Conservation (phyloP, 2,113 vertebrate genomes). For the Peromyscus polionotus region DNA sequence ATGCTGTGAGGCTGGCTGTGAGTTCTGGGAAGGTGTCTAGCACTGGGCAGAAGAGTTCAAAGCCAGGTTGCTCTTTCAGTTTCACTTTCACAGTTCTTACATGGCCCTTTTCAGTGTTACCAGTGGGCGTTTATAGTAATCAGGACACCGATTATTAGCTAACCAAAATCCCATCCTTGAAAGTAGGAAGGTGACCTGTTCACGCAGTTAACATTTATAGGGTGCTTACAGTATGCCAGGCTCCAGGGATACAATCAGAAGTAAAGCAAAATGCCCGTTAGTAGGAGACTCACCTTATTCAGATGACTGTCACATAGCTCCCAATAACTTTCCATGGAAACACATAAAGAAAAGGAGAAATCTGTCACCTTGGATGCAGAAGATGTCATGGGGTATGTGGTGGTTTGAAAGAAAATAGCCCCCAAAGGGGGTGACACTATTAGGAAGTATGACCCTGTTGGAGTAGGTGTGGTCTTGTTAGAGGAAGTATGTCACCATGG, state of each 20-base stretch:
- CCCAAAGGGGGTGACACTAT: background rate
- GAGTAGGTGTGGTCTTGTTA: background rate
- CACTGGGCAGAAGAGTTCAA: background rate
- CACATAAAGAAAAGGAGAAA: background rate
- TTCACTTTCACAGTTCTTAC: background rate
- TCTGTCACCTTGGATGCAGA: background rate
- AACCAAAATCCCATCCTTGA: background rate
- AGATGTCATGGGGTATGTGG: background rate
- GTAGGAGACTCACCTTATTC: background rate
- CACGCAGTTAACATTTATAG: background rate
- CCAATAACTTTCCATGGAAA: background rate
- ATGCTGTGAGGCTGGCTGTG: background rate
- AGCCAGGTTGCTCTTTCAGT: background rate
- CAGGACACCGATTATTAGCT: background rate
- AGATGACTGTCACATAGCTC: background rate
- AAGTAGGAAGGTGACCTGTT: conserved; percentile 31
- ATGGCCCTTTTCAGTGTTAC: background rate
- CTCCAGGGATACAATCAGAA: background rate
- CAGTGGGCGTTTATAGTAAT: background rate
- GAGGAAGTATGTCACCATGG: background rate
- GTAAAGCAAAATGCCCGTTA: background rate
- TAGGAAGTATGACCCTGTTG: background rate
- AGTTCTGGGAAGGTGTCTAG: background rate
- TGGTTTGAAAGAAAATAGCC: background rate
- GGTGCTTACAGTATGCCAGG: background rate